Evolutionary conservation across 2,797 vertebrate species (phyloP).

Genomic region (Eleutherodactylus coqui): DNA sequence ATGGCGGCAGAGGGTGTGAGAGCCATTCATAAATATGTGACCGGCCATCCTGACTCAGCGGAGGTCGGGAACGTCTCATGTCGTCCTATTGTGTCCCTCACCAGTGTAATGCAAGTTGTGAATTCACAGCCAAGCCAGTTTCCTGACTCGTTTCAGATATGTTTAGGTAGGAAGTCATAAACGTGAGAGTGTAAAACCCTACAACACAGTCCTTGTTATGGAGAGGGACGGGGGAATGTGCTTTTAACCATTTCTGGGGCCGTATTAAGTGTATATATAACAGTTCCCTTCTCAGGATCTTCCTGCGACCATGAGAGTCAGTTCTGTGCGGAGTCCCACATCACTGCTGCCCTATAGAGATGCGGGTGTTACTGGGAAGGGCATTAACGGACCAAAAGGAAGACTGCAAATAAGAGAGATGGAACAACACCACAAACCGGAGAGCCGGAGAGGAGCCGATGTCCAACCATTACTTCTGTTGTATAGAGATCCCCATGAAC

Average conservation of each 20-base stretch:
- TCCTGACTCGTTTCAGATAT: background rate
- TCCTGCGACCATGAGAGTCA: too few species aligned
- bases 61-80: slow-evolving; percentile 10
- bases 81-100: background rate
- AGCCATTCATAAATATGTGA: slow-evolving; percentile 33
- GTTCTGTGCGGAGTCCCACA: too few species aligned
- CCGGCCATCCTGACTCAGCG: slow-evolving; percentile 27
- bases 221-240: background rate
- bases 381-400: too few species aligned
- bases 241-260: background rate
- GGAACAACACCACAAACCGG: too few species aligned
- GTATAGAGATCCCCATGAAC: too few species aligned
- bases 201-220: background rate
- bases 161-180: background rate
- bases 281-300: too few species aligned
- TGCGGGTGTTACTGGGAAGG: too few species aligned
- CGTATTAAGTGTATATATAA: background rate
- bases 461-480: too few species aligned
- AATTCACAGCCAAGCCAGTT: background rate
- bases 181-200: background rate
- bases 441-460: too few species aligned
- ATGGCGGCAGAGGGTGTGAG: background rate
- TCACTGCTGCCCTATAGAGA: too few species aligned
- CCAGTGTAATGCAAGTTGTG: background rate
- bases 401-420: too few species aligned